phyloP scores from a whole-genome alignment of 1,140 invertebrate species.

The Drosophila triauraria region DNA sequence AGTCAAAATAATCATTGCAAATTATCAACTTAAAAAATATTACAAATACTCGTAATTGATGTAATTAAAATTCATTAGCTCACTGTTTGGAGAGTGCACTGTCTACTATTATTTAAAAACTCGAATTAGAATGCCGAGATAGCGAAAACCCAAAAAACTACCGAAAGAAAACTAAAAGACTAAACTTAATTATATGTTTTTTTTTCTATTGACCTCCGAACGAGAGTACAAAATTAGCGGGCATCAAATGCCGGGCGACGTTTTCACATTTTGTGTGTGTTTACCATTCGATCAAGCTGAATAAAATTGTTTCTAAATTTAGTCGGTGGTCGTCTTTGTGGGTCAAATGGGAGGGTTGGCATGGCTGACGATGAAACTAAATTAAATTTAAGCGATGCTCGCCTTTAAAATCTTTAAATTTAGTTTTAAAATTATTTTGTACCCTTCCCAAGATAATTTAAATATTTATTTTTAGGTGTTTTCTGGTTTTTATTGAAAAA shows the following conservation, averaged over 20 bases:
- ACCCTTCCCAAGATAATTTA: no score
- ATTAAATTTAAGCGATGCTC: background rate
- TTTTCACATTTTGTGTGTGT: slow-evolving; percentile 58
- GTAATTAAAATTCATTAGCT: no score
- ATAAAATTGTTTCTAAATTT: slow-evolving; percentile 70
- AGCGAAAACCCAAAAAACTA: background rate
- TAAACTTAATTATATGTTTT: slow-evolving; percentile 16
- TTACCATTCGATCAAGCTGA: slow-evolving; percentile 59
- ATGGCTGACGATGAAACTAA: slow-evolving; percentile 1
- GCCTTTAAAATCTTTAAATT: background rate
- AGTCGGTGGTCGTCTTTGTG: slow-evolving; percentile 44
- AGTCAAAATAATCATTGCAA: no score
- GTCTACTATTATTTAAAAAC: background rate
- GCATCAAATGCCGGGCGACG: slow-evolving; percentile 65
- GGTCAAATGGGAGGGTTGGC: slow-evolving; percentile 53
- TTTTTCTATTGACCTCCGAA: slow-evolving; percentile 55
- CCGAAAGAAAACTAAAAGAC: slow-evolving; percentile 23
- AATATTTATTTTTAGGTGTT: no score
- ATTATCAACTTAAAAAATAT: background rate
- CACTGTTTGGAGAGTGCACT: no score
- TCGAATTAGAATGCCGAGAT: background rate
- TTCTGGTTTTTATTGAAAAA: no score
- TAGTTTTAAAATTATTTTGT: background rate
- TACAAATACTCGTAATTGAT: no score
- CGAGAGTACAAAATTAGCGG: slow-evolving; percentile 74